Conservation (phyloP, 2,113 vertebrate genomes). For the Sander vitreus region DNA sequence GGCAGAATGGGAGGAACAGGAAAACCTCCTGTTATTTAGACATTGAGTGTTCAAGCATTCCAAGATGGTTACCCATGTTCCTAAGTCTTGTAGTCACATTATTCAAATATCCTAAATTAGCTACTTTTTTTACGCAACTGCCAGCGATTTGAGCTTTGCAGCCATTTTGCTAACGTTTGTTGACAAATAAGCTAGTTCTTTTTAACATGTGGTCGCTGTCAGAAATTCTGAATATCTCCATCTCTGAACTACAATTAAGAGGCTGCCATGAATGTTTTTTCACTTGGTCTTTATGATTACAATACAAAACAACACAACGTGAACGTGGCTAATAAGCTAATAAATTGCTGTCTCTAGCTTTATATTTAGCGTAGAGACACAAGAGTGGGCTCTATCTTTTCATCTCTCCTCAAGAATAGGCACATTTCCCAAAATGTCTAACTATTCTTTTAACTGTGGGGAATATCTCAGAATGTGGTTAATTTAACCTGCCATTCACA, state of each 20-base stretch:
- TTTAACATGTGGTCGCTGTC: no score
- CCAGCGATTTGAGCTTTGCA: not conserved
- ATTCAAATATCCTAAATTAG: no score
- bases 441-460: not conserved
- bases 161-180: not conserved
- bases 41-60: no score
- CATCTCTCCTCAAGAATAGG: not conserved
- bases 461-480: not conserved
- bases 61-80: no score
- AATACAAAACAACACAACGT: no score
- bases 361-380: not conserved
- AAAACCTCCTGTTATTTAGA: not conserved
- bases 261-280: not conserved
- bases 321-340: no score
- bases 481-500: slow-evolving; percentile 8
- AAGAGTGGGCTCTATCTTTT: not conserved
- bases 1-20: not conserved
- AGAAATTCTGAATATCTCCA: no score
- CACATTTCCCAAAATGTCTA: not conserved
- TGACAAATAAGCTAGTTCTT: no score
- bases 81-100: no score
- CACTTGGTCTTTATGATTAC: no score
- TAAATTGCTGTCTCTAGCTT: not conserved
- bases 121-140: no score
- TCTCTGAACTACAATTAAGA: not conserved